phyloP scores from a whole-genome alignment of 2,113 vertebrate genomes.

The Scartelaos histophorus region DNA sequence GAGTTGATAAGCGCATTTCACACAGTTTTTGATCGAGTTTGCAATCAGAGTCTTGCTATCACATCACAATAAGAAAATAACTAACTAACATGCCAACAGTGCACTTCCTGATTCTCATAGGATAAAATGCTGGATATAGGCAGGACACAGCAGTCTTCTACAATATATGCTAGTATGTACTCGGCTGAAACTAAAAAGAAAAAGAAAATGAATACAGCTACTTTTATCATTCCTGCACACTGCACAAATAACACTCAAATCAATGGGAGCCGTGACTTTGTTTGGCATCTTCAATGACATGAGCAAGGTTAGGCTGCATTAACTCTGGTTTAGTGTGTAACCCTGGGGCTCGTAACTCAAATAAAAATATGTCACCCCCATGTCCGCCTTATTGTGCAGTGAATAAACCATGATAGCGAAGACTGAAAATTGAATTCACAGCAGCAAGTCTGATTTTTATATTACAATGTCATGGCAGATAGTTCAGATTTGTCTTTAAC shows the following conservation, averaged over 20 bases:
- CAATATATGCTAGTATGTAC: too few relatives aligned
- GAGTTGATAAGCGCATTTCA: too few relatives aligned
- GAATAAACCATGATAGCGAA: conserved; percentile 21
- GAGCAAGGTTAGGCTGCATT: conserved; percentile 29
- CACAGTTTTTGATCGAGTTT: too few relatives aligned
- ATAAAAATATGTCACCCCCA: not conserved
- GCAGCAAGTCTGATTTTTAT: conserved; percentile 9
- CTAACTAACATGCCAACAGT: too few relatives aligned
- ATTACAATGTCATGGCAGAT: conserved; percentile 10
- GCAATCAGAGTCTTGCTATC: too few relatives aligned
- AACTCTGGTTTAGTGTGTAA: conserved; percentile 5
- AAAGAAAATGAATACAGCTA: too few relatives aligned
- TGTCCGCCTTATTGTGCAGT: conserved; percentile 8
- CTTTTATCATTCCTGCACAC: conserved; percentile 18
- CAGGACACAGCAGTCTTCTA: too few relatives aligned
- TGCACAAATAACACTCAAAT: conserved; percentile 45
- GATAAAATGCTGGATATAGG: too few relatives aligned
- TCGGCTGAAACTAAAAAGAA: too few relatives aligned
- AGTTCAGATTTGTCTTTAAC: conserved; percentile 1
- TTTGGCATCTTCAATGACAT: conserved; percentile 33
- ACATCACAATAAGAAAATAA: too few relatives aligned
- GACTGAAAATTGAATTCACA: conserved; percentile 35
- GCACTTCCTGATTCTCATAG: too few relatives aligned
- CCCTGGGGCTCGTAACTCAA: not conserved
- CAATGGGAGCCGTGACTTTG: conserved; percentile 15